These are phyloP conservation scores for Variabilichromis moorii DNA, from an alignment of 2,113 vertebrate genomes.

Conservation along the genomic window DNA sequence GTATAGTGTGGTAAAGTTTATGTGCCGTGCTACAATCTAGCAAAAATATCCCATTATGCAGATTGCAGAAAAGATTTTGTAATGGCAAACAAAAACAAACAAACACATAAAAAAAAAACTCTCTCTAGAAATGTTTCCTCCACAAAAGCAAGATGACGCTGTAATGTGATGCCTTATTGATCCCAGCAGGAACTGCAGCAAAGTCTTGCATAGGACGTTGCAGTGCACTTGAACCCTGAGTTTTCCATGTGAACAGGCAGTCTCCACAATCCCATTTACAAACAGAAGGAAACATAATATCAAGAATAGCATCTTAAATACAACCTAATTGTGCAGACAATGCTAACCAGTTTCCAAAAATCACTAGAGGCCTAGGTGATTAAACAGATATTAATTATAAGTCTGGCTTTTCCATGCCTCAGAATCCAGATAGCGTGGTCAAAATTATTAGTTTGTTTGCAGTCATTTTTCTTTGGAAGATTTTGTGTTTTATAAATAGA, in stretches of 20 bases:
- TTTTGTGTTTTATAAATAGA: background rate
- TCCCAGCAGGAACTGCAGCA: slow-evolving; percentile 16
- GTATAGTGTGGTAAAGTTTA: background rate
- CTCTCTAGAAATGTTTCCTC: background rate
- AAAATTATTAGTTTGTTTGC: background rate
- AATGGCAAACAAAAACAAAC: background rate
- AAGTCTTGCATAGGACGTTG: background rate
- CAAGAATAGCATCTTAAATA: background rate
- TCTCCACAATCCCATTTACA: background rate
- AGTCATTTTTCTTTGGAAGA: background rate
- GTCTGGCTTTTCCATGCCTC: background rate
- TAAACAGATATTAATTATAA: background rate
- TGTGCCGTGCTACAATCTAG: background rate
- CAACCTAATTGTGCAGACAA: background rate
- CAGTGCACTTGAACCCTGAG: background rate
- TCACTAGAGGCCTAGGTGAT: background rate
- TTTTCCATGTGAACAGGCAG: background rate
- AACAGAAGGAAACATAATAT: background rate
- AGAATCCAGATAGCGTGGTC: background rate
- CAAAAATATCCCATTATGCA: background rate
- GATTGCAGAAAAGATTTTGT: background rate
- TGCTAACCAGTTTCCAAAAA: background rate
- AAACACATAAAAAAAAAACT: background rate
- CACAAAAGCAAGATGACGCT: background rate
- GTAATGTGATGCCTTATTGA: slow-evolving; percentile 20